Evolutionary conservation across 2,797 vertebrate species (phyloP).

Genomic region (Champsocephalus gunnari): DNA sequence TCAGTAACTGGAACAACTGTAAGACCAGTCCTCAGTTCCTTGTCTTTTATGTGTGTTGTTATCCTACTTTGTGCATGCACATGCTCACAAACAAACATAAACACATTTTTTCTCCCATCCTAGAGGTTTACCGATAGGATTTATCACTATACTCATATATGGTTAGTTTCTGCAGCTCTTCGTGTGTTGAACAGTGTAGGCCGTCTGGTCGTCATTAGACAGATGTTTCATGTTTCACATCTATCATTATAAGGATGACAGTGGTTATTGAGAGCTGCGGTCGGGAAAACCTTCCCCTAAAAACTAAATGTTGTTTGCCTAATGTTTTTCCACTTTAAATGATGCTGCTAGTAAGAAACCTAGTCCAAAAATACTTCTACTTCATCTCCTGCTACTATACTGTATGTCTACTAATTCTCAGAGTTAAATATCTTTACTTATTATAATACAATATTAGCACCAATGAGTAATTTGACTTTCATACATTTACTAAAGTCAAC

Average conservation of each 20-base stretch:
- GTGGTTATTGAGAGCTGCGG: constrained; percentile 40
- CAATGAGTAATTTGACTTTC: too few species aligned
- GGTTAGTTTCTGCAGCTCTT: not conserved
- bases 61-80: not conserved
- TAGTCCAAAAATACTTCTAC: too few species aligned
- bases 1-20: not conserved
- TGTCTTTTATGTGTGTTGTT: not conserved
- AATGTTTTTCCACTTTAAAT: too few species aligned
- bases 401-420: too few species aligned
- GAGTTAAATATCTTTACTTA: too few species aligned
- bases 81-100: not conserved
- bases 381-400: too few species aligned
- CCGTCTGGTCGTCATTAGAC: constrained; percentile 58
- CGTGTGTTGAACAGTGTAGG: not conserved
- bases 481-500: too few species aligned
- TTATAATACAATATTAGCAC: too few species aligned
- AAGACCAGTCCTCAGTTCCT: not conserved
- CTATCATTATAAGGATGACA: constrained; percentile 62
- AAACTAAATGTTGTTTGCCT: too few species aligned
- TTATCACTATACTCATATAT: not conserved
- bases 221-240: constrained; percentile 50
- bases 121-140: not conserved
- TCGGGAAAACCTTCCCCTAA: too few species aligned
- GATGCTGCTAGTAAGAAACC: too few species aligned
- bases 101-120: not conserved